Evolutionary conservation across 2,888 invertebrate species (phyloP), one percentile per base, ranked within the genome.

Genomic region (Pyrrhosoma nymphula): DNA sequence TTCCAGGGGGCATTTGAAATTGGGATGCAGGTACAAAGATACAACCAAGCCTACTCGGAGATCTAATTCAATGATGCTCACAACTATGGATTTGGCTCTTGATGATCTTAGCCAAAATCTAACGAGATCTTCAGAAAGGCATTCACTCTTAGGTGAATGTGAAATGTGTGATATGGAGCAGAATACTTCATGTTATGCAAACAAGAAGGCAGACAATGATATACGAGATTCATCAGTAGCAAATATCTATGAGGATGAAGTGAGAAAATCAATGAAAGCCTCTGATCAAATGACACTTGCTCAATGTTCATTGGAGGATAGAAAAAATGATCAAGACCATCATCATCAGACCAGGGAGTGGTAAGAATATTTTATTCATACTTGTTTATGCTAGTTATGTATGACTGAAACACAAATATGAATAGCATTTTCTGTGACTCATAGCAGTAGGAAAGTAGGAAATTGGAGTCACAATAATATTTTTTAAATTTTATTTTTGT

Each of bases 151-250:
- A 89, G 47, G 55, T 14, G 89, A 89, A 16, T 89, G 89, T 89
- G 56, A 47, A 89, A 89, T 39, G 89, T 89, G n/a, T 89, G 35
- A 26, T 18, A 8, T 89, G 89, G 89, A 47, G 55, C 89, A 89
- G 55, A 55, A 35, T 16, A 0, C 26, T 26, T 23, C n/a, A 26
- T n/a, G 26, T 56, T 35, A 23, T 56, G 14, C 18, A 0, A 2
- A 12, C 26, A 89, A 26, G 47, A 56, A 56, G 12, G 14, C n/a
- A 20, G 16, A 26, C 18, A 8, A 20, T n/a, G 89, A 56, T 20
- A 56, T 26, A 56, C n/a, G n/a, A n/a, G 89, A 89, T 56, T 89
- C 89, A 55, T 89, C 56, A 89, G 89, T 23, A 16, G 26, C 56
- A 56, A 55, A 89, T 56, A n/a, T 89, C 47, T 6, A 55, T 0